Conservation (phyloP, 2,113 vertebrate genomes). For the Echinops telfairi region DNA sequence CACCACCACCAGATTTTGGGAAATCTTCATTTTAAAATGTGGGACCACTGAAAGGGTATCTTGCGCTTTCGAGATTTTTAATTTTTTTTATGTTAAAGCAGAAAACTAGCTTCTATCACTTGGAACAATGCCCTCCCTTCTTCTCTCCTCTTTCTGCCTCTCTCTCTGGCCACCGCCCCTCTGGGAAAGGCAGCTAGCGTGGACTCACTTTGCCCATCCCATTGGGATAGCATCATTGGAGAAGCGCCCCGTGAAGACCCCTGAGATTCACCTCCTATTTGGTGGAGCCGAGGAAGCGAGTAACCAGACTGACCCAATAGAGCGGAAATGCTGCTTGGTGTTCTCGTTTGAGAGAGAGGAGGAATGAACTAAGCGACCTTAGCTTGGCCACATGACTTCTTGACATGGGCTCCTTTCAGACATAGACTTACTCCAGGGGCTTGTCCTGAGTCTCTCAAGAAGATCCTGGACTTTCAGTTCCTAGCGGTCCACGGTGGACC, state of each 20-base stretch:
- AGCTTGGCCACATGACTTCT: neutral
- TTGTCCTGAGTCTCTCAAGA: neutral
- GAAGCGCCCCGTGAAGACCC: neutral
- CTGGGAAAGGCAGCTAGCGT: neutral
- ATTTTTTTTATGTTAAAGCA: neutral
- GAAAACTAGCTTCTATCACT: neutral
- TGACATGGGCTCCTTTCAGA: slow-evolving; percentile 3
- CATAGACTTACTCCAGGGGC: neutral
- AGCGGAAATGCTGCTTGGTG: neutral
- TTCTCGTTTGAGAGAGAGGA: neutral
- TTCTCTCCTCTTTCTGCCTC: neutral
- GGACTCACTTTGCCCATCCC: slow-evolving; percentile 22
- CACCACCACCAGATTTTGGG: neutral
- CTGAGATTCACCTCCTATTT: neutral
- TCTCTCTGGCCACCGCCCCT: neutral
- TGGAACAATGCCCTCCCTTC: neutral
- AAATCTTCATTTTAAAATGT: neutral
- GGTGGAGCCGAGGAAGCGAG: slow-evolving; percentile 22
- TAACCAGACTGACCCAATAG: neutral
- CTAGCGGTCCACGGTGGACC: neutral
- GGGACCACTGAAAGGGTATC: neutral
- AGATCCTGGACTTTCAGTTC: neutral
- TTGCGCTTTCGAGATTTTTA: slow-evolving; percentile 3
- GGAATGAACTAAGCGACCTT: neutral
- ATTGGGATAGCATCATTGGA: slow-evolving; percentile 36